Percentiles rank a stretch among this genome's conserved stretches.
phyloP scores from a whole-genome alignment of 2,797 vertebrate species.

The Leptatherina wallacei region DNA sequence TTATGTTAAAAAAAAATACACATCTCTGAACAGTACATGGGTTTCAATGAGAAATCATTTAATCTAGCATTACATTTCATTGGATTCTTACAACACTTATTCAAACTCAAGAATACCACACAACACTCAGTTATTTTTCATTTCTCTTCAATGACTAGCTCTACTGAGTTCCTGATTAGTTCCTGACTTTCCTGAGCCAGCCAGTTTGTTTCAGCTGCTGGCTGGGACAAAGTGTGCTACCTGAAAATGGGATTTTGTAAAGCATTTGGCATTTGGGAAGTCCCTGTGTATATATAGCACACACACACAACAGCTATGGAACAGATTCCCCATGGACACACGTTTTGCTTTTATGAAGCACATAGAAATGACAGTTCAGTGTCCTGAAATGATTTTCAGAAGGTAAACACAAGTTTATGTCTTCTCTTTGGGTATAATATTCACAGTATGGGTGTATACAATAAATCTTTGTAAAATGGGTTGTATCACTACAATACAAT shows the following conservation, averaged over 20 bases:
- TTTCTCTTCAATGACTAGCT: conserved; percentile 33
- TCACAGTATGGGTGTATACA: conserved; percentile 48
- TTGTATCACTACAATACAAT: conserved; percentile 23
- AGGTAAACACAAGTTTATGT: conserved; percentile 31
- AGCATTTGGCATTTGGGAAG: conserved; percentile 67
- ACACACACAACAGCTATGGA: conserved; percentile 30
- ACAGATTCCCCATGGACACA: conserved; percentile 45
- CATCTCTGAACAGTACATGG: conserved; percentile 51
- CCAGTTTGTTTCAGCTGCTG: conserved; percentile 49
- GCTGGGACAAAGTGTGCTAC: conserved; percentile 56
- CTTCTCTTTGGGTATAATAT: conserved; percentile 36
- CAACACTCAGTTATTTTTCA: conserved; percentile 27
- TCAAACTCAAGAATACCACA: conserved; percentile 27
- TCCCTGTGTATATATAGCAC: conserved; percentile 28
- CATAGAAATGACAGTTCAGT: conserved; percentile 18
- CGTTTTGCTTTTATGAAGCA: conserved; percentile 31
- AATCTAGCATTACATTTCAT: conserved; percentile 40
- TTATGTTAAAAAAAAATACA: conserved; percentile 64
- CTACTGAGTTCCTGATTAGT: conserved; percentile 53
- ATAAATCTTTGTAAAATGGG: conserved; percentile 16
- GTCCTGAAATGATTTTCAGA: conserved; percentile 23
- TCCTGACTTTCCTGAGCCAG: conserved; percentile 55
- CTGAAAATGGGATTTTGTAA: conserved; percentile 72
- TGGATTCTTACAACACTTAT: conserved; percentile 49
- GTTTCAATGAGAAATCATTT: conserved; percentile 44